Conservation (phyloP, 2,797 vertebrate genomes). For the Bovichtus variegatus region DNA sequence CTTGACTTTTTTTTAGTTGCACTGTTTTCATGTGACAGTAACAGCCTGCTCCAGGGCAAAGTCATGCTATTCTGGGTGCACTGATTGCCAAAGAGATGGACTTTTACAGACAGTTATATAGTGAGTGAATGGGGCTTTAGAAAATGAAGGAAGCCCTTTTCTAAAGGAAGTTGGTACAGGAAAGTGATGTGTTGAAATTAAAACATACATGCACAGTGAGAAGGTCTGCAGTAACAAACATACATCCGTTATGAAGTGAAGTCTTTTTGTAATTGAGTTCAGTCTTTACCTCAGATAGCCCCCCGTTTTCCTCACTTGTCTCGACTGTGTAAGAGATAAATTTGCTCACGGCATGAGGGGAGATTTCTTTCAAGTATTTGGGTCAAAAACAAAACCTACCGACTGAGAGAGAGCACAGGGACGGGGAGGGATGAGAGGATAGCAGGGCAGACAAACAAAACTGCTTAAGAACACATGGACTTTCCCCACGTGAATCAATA, state of each 20-base stretch:
- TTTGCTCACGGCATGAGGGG: constrained; percentile 53
- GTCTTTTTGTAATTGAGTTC: not conserved
- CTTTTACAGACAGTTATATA: constrained; percentile 3
- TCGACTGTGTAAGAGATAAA: constrained; percentile 42
- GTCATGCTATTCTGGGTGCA: constrained; percentile 8
- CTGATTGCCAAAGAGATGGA: constrained; percentile 17
- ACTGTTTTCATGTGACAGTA: not conserved
- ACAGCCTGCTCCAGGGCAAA: not conserved
- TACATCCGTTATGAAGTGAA: not conserved
- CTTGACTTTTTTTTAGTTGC: not conserved
- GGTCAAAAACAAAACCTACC: constrained; percentile 82
- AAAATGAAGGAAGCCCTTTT: not conserved
- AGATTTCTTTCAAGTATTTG: constrained; percentile 79
- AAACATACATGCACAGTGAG: not conserved
- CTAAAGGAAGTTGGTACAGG: not conserved
- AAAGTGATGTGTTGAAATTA: not conserved
- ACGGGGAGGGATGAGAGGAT: constrained; percentile 55
- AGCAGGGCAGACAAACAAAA: constrained; percentile 82
- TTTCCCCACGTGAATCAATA: constrained; percentile 86
- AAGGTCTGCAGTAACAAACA: not conserved
- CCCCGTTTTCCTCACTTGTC: constrained; percentile 4
- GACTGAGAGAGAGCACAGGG: constrained; percentile 46
- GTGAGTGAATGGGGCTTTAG: constrained; percentile 9
- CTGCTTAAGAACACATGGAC: constrained; percentile 79
- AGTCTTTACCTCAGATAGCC: constrained; percentile 40